Percentiles rank a stretch among this genome's conserved stretches.
Conservation (phyloP, 2,888 invertebrate genomes). For the Acrobasis repandana region DNA sequence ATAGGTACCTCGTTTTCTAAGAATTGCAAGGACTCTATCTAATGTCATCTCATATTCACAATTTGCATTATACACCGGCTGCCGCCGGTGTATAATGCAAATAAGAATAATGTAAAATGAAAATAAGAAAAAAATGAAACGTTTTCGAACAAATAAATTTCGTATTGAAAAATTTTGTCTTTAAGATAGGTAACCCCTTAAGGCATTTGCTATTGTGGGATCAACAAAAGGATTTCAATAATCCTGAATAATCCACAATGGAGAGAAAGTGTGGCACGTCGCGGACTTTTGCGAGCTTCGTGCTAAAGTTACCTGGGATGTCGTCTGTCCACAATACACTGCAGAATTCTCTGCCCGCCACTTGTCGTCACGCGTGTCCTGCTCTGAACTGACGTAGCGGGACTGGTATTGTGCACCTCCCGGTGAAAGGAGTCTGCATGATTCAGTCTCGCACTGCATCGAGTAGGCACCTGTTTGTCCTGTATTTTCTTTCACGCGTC, state of each 20-base stretch:
- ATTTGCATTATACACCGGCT: too few species aligned
- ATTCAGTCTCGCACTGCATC: not conserved
- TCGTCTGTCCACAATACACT: conserved; percentile 34
- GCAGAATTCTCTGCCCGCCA: conserved; percentile 33
- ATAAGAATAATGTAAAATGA: too few species aligned
- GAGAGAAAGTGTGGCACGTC: conserved; percentile 49
- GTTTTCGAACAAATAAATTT: too few species aligned
- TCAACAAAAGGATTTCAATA: conserved; percentile 48
- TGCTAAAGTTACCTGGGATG: conserved; percentile 41
- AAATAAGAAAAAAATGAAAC: too few species aligned
- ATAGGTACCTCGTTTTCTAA: too few species aligned
- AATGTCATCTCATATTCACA: too few species aligned
- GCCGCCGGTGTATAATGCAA: too few species aligned
- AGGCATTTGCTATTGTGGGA: conserved; percentile 43
- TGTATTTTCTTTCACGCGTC: too few species aligned
- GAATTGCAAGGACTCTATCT: too few species aligned
- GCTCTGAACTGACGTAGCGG: not conserved
- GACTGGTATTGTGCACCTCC: conserved; percentile 25
- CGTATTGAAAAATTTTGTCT: too few species aligned
- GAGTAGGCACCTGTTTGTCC: too few species aligned
- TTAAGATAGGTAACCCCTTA: too few species aligned
- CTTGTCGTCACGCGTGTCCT: conserved; percentile 33
- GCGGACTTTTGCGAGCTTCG: conserved; percentile 45
- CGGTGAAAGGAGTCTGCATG: conserved; percentile 3
- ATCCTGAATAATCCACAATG: conserved; percentile 33